Percentiles rank a stretch among this genome's conserved stretches.
Conservation (phyloP, 2,888 invertebrate species). For the Hirtodrosophila trivittata region DNA sequence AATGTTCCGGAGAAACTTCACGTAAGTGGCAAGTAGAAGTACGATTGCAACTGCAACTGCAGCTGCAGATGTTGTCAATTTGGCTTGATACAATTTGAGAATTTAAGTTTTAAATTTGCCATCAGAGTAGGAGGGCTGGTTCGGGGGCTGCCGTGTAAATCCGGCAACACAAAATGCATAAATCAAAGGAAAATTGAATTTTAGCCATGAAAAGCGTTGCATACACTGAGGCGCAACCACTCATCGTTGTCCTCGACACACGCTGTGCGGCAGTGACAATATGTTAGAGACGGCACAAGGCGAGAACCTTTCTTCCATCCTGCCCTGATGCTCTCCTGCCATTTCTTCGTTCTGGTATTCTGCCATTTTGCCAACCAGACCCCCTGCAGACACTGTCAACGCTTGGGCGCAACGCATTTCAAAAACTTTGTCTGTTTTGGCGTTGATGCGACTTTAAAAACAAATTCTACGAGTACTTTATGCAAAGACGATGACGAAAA, state of each 20-base stretch:
- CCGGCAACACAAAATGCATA: constrained; percentile 63
- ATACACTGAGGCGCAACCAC: constrained; percentile 32
- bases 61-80: constrained; percentile 47
- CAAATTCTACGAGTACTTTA: constrained; percentile 54
- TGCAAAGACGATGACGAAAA: constrained; percentile 49
- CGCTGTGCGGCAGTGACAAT: constrained; percentile 49
- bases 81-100: constrained; percentile 43
- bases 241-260: constrained; percentile 30
- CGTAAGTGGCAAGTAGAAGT: constrained; percentile 9
- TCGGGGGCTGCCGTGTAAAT: constrained; percentile 47
- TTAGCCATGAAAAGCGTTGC: constrained; percentile 57
- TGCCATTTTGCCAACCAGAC: background rate
- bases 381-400: constrained; percentile 7
- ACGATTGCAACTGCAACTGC: constrained; percentile 4
- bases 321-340: too few relatives aligned
- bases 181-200: constrained; percentile 75
- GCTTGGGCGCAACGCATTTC: constrained; percentile 7
- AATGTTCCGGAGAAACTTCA: constrained; percentile 17
- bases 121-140: background rate
- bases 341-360: background rate
- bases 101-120: constrained; percentile 53
- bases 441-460: constrained; percentile 63
- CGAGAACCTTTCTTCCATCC: background rate
- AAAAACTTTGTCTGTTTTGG: constrained; percentile 61
- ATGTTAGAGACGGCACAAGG: constrained; percentile 20